These are phyloP conservation scores for Illadopsis cleaveri DNA, from an alignment of 2,113 vertebrate species.

Conservation along the genomic window DNA sequence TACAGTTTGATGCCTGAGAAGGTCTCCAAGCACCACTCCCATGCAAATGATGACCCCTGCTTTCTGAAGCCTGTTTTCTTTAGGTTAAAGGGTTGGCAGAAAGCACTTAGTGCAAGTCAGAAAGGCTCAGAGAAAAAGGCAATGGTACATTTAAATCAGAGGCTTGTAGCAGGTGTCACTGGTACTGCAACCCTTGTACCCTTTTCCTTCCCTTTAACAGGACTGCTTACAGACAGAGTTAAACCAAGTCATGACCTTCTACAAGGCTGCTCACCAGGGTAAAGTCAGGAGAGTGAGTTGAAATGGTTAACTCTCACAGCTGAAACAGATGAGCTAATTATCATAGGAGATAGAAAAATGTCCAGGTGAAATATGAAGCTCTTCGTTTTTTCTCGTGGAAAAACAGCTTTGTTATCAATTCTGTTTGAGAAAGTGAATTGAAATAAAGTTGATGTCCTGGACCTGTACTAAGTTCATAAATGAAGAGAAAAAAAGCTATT, in stretches of 20 bases:
- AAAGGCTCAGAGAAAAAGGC: not conserved
- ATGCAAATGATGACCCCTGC: not conserved
- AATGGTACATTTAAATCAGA: not conserved
- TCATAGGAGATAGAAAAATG: not conserved
- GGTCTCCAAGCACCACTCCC: not conserved
- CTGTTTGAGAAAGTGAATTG: not conserved
- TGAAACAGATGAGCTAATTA: not conserved
- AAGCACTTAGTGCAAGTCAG: not conserved
- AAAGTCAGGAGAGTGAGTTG: not conserved
- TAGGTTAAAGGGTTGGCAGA: not conserved
- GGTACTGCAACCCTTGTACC: not conserved
- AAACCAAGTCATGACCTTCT: not conserved
- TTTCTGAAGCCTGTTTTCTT: not conserved
- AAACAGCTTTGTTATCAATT: not conserved
- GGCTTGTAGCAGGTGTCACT: not conserved
- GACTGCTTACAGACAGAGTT: not conserved
- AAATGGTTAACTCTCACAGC: not conserved
- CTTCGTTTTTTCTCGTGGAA: not conserved
- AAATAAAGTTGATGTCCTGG: not conserved
- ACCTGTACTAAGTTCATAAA: not conserved
- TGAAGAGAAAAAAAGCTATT: not conserved
- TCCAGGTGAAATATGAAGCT: not conserved
- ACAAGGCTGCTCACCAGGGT: accelerated
- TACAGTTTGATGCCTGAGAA: not conserved
- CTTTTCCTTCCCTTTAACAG: not conserved